Evolutionary conservation across 2,113 vertebrate species (phyloP).

Genomic region (Oreocharis arfaki): DNA sequence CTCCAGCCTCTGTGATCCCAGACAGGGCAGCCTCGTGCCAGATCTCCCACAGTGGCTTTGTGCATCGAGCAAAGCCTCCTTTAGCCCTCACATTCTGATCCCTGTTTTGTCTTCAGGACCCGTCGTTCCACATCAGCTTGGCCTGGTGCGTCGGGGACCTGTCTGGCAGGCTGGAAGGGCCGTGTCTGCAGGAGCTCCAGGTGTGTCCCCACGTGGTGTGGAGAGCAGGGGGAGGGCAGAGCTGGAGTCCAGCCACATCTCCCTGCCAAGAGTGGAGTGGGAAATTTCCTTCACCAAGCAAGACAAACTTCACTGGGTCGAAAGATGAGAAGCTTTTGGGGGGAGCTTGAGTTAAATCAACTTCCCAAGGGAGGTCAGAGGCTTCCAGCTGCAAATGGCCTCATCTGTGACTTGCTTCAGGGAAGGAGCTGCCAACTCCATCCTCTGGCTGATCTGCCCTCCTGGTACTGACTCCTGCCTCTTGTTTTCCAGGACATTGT

Average conservation of each 20-base stretch:
- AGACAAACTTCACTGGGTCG: neutral
- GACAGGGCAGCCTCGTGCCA: neutral
- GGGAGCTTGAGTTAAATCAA: neutral
- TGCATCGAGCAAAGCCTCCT: neutral
- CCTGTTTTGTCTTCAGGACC: slow-evolving; percentile 72
- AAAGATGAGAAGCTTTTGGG: neutral
- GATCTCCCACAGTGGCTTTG: neutral
- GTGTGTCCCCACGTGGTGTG: slow-evolving; percentile 31
- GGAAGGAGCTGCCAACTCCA: rapidly evolving
- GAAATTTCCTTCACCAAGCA: neutral
- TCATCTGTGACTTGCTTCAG: neutral
- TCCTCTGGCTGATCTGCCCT: neutral
- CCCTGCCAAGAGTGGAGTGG: neutral
- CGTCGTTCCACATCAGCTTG: slow-evolving; percentile 92
- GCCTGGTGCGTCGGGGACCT: slow-evolving; percentile 90
- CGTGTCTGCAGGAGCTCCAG: slow-evolving; percentile 82
- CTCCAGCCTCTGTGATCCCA: neutral
- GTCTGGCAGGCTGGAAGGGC: slow-evolving; percentile 64
- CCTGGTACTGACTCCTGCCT: neutral
- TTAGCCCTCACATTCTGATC: neutral
- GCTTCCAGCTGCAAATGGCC: neutral
- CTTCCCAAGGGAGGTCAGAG: neutral
- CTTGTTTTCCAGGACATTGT: slow-evolving; percentile 73
- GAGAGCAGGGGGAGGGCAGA: neutral
- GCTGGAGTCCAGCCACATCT: neutral